Evolutionary conservation across 1,140 invertebrate species (phyloP), one percentile per base, ranked within the genome.

Genomic region (Apis cerana): DNA sequence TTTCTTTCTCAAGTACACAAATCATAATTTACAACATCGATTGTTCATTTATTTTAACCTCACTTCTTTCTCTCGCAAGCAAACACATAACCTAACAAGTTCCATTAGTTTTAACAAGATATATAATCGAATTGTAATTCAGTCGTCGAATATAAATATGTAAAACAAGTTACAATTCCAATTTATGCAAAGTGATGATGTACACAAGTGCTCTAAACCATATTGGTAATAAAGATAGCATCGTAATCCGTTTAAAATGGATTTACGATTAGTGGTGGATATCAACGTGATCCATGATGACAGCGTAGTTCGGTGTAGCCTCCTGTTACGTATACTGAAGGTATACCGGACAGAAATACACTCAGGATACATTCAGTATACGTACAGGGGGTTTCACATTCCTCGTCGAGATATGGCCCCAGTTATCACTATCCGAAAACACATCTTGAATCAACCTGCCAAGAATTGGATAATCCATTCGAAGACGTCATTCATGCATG

Each of bases 281-380:
- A 61, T 23, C 64, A 27, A 21, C 27, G 17, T 2, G 11, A 33
- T 33, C 64, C n/a, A 50, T 10, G 82, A 83, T 65, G 88, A 86
- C 52, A 94, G 84, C 94, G 96, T 93, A 93, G 96, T 93, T 92
- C 86, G 94, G 97, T 97, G 97, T 96, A 96, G 96, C 97, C 97
- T 98, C 97, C 97, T 98, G 97, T 98, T 98, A 98, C 98, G 98
- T 98, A 98, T 98, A 98, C 97, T 98, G 97, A 98, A 98, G 98
- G 98, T 98, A 98, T 98, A 98, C 98, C 98, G 97, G 98, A 98
- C 97, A 97, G 96, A 95, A 96, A 97, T 96, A 96, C 97, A 98
- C 97, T 98, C 98, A 98, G 98, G 98, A 98, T 98, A 98, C 98
- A 98, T 98, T 98, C 97, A 98, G 98, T 98, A 98, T 98, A 98